Evolutionary conservation across 1,140 invertebrate species (phyloP).

Genomic region (Brachionus calyciflorus): DNA sequence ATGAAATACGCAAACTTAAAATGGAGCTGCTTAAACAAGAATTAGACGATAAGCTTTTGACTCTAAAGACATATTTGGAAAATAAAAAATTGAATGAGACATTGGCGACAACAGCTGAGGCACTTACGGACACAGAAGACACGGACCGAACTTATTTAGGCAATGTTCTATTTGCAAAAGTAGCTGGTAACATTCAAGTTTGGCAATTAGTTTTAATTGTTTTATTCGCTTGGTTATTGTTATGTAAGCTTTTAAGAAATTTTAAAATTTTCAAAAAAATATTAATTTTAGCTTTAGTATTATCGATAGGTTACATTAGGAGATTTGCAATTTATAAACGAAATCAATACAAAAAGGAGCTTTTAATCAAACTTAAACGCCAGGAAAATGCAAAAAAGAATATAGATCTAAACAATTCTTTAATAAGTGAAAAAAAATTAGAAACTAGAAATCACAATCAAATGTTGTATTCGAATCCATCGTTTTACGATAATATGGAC

Average conservation of each 20-base stretch:
- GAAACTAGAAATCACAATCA: not conserved
- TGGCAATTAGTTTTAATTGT: constrained; percentile 14
- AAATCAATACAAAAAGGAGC: not conserved
- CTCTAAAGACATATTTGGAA: not conserved
- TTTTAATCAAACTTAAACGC: not conserved
- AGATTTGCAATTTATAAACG: not conserved
- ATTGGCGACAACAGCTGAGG: not conserved
- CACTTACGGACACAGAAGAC: not conserved
- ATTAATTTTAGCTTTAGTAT: not conserved
- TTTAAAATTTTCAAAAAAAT: not conserved
- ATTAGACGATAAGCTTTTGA: constrained; percentile 15
- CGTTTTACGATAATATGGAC: not conserved
- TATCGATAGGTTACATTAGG: not conserved
- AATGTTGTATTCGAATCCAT: not conserved
- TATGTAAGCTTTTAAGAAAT: constrained; percentile 32
- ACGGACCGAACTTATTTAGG: not conserved
- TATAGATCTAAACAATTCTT: not conserved
- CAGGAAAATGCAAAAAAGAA: not conserved
- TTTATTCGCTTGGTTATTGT: not conserved
- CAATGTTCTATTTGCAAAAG: constrained; percentile 14
- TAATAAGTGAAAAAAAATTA: not conserved
- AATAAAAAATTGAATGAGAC: not conserved
- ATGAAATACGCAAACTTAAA: constrained; percentile 8
- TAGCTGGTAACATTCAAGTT: constrained; percentile 21
- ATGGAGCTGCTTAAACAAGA: constrained; percentile 6